A percentile compares a stretch with the other conserved stretches of the same genome.
These are phyloP conservation scores for Bombus confusus DNA, from an alignment of 1,140 invertebrate genomes.

Conservation along the genomic window DNA sequence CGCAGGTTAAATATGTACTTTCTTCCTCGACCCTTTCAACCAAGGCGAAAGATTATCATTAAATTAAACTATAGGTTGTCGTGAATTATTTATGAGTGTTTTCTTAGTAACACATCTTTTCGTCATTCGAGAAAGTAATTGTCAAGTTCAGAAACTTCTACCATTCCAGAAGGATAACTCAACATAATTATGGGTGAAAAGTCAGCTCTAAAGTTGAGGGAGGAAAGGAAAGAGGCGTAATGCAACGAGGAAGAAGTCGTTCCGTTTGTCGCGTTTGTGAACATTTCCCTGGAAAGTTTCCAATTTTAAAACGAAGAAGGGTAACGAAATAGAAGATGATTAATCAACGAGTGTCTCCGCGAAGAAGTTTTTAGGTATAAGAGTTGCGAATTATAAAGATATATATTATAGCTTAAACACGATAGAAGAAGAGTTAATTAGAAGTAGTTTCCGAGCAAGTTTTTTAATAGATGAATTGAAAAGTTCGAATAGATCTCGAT, in stretches of 20 bases:
- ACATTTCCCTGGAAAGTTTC: slow-evolving; percentile 15
- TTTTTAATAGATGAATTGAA: neutral
- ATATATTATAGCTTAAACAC: neutral
- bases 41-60: no score
- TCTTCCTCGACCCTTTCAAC: no score
- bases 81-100: neutral
- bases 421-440: neutral
- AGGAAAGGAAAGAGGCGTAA: neutral
- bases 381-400: neutral
- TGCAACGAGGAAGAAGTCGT: neutral
- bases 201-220: neutral
- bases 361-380: neutral
- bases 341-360: slow-evolving; percentile 18
- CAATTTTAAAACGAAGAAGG: slow-evolving; percentile 12
- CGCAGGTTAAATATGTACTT: no score
- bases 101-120: no score
- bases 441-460: no score
- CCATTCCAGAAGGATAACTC: neutral
- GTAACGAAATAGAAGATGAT: slow-evolving; percentile 1
- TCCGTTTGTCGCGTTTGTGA: neutral
- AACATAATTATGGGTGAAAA: slow-evolving; percentile 7
- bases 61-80: no score
- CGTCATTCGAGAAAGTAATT: neutral
- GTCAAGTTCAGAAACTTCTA: neutral
- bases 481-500: neutral